Base-by-base conservation (phyloP, 2,113 vertebrate genomes). In the Oreocharis arfaki region DNA sequence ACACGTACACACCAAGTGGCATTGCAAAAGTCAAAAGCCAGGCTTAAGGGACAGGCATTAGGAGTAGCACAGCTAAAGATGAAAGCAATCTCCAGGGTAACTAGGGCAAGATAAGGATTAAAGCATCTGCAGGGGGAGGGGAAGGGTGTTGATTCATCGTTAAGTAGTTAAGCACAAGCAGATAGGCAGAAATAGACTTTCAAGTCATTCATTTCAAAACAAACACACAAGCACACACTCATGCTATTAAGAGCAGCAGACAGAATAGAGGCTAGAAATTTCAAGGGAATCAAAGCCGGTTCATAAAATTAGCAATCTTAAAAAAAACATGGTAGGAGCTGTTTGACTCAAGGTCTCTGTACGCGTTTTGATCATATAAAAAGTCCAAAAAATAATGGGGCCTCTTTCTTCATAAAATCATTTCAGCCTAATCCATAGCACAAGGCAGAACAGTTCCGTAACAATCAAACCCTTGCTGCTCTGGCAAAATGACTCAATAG, bases 21-120 rank as follows among this genome's bases (percentile, higher is more conserved):
- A 83, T 0, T 30, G 82, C 55, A 77, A 26, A 91, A 91, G 67
- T 52, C 76, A 93, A 77, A 84, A 81, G 77, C 77, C 67, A 73
- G 59, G 52, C 79, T 94, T 78, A 70, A 83, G 63, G 78, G 65
- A 91, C 56, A 70, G 87, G 87, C 42, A 33, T 56, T 35, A 78
- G 82, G 37, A 92, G 49, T 1, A 90, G 87, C 60, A 74, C 24
- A 63, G 93, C 50, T 35, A 80, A 91, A 76, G 79, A 84, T 65
- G 55, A 93, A 94, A 95, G 71, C 42, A 67, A 67, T 90, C 85
- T 85, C 71, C 76, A 84, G 39, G 60, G 59, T 74, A 93, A 93
- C 56, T 63, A 90, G 49, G 79, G 75, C 59, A 93, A 93, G 89
- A 91, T 85, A 91, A 95, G 56, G 73, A 89, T 80, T 95, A 83